Evolutionary conservation across 2,113 vertebrate species (phyloP).

Genomic region (Tinamus guttatus): DNA sequence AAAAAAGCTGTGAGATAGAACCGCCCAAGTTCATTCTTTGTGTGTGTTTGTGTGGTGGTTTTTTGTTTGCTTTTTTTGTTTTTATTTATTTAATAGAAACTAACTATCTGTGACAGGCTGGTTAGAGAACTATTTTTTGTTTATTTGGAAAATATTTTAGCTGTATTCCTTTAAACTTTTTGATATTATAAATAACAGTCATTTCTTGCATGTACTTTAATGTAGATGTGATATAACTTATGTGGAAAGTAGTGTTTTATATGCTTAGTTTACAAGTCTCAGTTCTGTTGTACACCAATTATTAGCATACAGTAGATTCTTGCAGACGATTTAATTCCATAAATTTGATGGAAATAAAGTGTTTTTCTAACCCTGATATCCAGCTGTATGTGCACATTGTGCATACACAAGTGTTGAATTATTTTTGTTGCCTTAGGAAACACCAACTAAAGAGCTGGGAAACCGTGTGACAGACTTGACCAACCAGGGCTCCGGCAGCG

Average conservation of each 20-base stretch:
- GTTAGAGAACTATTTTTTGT: not conserved
- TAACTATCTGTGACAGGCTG: not conserved
- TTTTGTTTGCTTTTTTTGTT: too few relatives aligned
- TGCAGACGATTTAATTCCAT: not conserved
- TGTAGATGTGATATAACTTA: not conserved
- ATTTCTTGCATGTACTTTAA: not conserved
- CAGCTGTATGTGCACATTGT: accelerated
- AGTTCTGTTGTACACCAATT: not conserved
- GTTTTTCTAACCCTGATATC: not conserved
- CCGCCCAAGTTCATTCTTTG: not conserved
- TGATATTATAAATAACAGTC: not conserved
- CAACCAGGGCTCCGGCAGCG: constrained; percentile 77
- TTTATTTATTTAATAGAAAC: not conserved
- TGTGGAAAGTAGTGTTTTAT: not conserved
- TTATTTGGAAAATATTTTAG: not conserved
- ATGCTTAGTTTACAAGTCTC: not conserved
- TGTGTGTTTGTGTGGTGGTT: too few relatives aligned
- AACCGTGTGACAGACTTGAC: constrained; percentile 79
- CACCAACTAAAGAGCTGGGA: constrained; percentile 93
- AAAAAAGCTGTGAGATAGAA: not conserved
- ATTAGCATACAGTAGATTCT: not conserved
- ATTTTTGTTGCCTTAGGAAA: constrained; percentile 84
- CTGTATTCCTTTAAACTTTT: not conserved
- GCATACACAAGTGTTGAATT: not conserved
- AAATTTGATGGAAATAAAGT: not conserved